Evolutionary conservation across 2,797 vertebrate species (phyloP).

Genomic region (Pantherophis alleghaniensis): DNA sequence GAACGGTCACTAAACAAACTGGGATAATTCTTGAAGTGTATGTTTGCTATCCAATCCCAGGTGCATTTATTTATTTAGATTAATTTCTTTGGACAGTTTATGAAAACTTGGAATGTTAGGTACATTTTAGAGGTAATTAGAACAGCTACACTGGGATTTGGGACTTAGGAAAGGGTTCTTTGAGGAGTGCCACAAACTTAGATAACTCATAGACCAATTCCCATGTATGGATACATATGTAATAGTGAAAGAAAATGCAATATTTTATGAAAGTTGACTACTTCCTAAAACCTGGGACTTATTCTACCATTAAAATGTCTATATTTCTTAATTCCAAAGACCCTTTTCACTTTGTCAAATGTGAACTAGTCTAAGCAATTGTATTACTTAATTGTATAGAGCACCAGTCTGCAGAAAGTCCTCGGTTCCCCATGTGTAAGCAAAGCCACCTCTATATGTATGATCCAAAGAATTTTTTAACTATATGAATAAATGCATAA

Average conservation of each 20-base stretch:
- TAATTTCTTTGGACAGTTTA: background rate
- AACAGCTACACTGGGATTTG: background rate
- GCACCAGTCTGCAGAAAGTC: no score
- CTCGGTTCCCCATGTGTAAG: no score
- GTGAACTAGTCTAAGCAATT: no score
- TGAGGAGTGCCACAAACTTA: background rate
- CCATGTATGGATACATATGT: background rate
- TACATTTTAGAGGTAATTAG: conserved; percentile 9
- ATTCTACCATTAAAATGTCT: background rate
- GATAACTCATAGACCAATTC: background rate
- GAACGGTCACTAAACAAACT: no score
- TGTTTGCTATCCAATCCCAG: background rate
- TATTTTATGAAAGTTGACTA: background rate
- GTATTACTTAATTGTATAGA: no score
- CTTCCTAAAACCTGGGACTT: background rate
- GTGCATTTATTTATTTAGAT: conserved; percentile 7
- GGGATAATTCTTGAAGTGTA: background rate
- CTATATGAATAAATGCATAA: no score
- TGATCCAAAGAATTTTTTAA: no score
- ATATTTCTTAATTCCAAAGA: no score
- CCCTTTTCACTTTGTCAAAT: no score
- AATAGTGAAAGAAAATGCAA: background rate
- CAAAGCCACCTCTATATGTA: no score
- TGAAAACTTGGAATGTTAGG: background rate
- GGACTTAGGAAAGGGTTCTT: background rate